Evolutionary conservation across 2,888 invertebrate species (phyloP).

Genomic region (Carabus problematicus): DNA sequence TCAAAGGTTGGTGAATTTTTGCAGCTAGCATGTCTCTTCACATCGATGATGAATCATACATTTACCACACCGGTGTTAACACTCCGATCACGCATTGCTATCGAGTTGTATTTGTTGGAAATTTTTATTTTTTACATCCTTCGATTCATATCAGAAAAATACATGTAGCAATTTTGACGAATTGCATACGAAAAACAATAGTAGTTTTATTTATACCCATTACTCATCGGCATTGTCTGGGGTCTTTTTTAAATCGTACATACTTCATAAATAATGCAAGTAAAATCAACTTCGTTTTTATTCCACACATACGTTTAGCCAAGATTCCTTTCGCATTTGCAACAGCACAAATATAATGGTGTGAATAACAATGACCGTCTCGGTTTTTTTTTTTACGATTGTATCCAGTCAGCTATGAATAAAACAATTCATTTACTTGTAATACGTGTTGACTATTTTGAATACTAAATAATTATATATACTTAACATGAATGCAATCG

Average conservation of each 20-base stretch:
- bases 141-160: slow-evolving; percentile 23
- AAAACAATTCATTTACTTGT: background rate
- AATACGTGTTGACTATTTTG: background rate
- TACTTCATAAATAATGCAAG: slow-evolving; percentile 34
- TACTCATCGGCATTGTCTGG: slow-evolving; percentile 14
- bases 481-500: too few relatives aligned
- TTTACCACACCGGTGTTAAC: too few relatives aligned
- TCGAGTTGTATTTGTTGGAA: too few relatives aligned
- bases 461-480: too few relatives aligned
- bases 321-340: slow-evolving; percentile 12
- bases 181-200: slow-evolving; percentile 26
- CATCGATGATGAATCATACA: too few relatives aligned
- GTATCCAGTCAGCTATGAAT: background rate
- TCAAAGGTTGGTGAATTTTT: too few relatives aligned
- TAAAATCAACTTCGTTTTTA: slow-evolving; percentile 31
- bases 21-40: too few relatives aligned
- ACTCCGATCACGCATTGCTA: too few relatives aligned
- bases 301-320: slow-evolving; percentile 9
- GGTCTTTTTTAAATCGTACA: slow-evolving; percentile 34
- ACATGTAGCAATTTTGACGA: slow-evolving; percentile 14
- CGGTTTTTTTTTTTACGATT: too few relatives aligned
- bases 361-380: slow-evolving; percentile 9
- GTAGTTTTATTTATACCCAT: slow-evolving; percentile 22
- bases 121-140: slow-evolving; percentile 31
- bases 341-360: slow-evolving; percentile 2